phyloP scores from a whole-genome alignment of 2,113 vertebrate genomes.

The Micromys minutus region DNA sequence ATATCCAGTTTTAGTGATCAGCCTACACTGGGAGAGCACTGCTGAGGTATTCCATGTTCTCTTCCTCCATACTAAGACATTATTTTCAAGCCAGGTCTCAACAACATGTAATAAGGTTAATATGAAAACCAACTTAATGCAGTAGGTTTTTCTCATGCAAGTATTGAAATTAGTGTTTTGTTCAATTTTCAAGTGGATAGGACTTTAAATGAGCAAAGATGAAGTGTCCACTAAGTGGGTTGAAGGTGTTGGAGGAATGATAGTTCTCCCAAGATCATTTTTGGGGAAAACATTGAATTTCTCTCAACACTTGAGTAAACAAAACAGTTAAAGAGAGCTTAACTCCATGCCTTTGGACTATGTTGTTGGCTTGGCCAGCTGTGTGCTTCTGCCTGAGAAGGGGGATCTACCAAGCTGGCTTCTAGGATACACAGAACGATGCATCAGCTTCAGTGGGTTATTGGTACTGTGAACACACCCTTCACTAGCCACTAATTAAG shows the following conservation, averaged over 20 bases:
- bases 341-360: neutral
- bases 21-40: neutral
- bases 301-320: neutral
- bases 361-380: neutral
- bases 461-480: neutral
- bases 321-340: neutral
- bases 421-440: neutral
- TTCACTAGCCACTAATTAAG: neutral
- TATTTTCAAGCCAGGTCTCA: slow-evolving; percentile 42
- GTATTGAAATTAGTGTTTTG: neutral
- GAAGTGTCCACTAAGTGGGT: neutral
- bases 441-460: neutral
- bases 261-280: too few relatives aligned
- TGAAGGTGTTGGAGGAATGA: fast-evolving
- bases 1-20: neutral
- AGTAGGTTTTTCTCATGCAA: neutral
- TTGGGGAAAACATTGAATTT: neutral
- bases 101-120: neutral
- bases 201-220: neutral
- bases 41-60: neutral
- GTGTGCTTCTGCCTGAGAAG: neutral
- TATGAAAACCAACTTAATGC: neutral
- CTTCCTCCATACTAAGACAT: neutral
- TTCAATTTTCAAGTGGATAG: neutral
- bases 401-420: too few relatives aligned